These are phyloP conservation scores for Lasius fuliginosus DNA, from an alignment of 2,888 invertebrate species.

Conservation along the genomic window DNA sequence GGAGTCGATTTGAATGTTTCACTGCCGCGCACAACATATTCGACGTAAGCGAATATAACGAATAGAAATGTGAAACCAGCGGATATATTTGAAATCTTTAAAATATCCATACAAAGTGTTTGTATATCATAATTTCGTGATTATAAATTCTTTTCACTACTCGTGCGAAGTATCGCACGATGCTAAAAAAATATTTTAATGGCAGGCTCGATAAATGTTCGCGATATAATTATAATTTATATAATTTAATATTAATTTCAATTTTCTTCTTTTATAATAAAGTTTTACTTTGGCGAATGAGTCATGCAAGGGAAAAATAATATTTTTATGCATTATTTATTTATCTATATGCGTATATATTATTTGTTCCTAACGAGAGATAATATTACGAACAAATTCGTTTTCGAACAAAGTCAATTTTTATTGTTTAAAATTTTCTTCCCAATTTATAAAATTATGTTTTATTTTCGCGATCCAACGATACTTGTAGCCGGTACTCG, in stretches of 20 bases:
- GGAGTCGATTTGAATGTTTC: background rate
- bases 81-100: constrained; percentile 5
- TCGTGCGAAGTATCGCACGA: background rate
- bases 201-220: background rate
- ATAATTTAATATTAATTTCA: background rate
- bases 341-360: background rate
- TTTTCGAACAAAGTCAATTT: too few relatives aligned
- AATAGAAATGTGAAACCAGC: background rate
- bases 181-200: background rate
- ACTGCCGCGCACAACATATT: background rate
- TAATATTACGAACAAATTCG: constrained; percentile 46
- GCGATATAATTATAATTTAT: background rate
- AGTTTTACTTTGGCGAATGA: background rate
- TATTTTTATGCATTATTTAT: background rate
- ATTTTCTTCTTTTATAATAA: background rate
- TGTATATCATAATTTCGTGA: background rate
- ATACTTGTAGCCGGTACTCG: background rate
- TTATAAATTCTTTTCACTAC: background rate
- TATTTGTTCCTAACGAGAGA: constrained; percentile 11
- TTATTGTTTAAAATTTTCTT: constrained; percentile 4
- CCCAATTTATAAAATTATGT: background rate
- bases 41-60: background rate
- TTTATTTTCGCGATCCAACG: background rate
- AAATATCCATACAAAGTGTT: background rate
- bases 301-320: background rate